phyloP scores from a whole-genome alignment of 1,140 invertebrate species.

The Aphis craccivora region DNA sequence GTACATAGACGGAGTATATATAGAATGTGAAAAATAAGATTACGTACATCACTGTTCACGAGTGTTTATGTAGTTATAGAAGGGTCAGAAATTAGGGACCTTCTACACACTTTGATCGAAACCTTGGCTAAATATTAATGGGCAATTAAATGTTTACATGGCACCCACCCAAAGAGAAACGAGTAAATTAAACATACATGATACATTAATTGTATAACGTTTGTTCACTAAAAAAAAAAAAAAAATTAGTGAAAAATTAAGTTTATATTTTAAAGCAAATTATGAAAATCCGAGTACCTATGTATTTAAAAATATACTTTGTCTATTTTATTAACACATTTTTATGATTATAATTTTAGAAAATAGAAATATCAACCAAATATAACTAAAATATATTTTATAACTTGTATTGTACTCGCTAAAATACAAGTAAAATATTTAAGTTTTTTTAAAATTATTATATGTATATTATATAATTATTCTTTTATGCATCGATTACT shows the following conservation, averaged over 20 bases:
- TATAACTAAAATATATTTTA: too few species aligned
- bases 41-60: constrained; percentile 19
- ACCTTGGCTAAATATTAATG: not conserved
- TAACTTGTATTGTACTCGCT: too few species aligned
- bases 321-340: too few species aligned
- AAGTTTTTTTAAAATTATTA: too few species aligned
- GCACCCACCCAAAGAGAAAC: not conserved
- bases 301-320: too few species aligned
- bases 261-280: too few species aligned
- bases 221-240: not conserved
- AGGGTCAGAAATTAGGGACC: constrained; percentile 20
- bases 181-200: not conserved
- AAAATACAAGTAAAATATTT: too few species aligned
- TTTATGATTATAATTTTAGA: too few species aligned
- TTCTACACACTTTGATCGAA: constrained; percentile 22
- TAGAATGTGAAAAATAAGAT: constrained; percentile 19
- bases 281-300: too few species aligned
- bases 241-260: not conserved
- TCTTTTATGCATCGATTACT: too few species aligned
- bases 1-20: not conserved
- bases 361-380: too few species aligned
- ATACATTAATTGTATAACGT: not conserved
- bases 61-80: constrained; percentile 1
- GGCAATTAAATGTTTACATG: not conserved
- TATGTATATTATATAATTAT: too few species aligned